Percentiles rank a stretch among this genome's conserved stretches.
These are phyloP conservation scores for Drosophila mettleri DNA, from an alignment of 2,888 invertebrate genomes.

Conservation along the genomic window DNA sequence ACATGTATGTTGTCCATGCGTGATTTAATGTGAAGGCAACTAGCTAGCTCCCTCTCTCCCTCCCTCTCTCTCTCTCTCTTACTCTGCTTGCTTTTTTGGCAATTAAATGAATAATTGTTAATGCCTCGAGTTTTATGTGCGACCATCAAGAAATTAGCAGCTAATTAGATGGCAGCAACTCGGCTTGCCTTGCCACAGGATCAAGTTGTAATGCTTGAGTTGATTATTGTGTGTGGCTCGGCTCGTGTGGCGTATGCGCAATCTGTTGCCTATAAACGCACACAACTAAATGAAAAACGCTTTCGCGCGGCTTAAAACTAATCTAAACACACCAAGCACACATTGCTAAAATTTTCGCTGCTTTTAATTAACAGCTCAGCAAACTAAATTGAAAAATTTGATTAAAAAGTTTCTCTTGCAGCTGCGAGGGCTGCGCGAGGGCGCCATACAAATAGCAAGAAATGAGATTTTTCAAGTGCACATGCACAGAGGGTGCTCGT, in stretches of 20 bases:
- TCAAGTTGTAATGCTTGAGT: slow-evolving; percentile 11
- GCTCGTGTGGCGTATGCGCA: slow-evolving; percentile 52
- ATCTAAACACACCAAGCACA: slow-evolving; percentile 25
- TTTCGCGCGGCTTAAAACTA: slow-evolving; percentile 48
- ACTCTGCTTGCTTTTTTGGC: slow-evolving; percentile 1
- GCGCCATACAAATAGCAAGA: slow-evolving; percentile 40
- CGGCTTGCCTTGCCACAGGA: slow-evolving; percentile 1
- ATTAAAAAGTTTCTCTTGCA: slow-evolving; percentile 72
- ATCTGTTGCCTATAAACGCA: slow-evolving; percentile 40
- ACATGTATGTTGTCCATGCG: neutral
- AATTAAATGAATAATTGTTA: slow-evolving; percentile 37
- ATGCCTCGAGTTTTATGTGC: slow-evolving; percentile 27
- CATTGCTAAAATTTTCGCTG: slow-evolving; percentile 35
- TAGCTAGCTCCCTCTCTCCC: neutral
- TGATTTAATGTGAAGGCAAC: slow-evolving; percentile 11
- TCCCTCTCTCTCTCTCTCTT: neutral
- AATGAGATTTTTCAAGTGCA: slow-evolving; percentile 72
- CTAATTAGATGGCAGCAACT: slow-evolving; percentile 43
- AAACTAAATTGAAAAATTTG: slow-evolving; percentile 79
- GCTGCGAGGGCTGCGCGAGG: slow-evolving; percentile 15
- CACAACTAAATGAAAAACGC: slow-evolving; percentile 56
- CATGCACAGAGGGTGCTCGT: slow-evolving; percentile 25
- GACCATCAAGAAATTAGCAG: slow-evolving; percentile 44
- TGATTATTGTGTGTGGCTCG: slow-evolving; percentile 7
- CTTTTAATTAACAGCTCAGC: slow-evolving; percentile 76